Conservation (phyloP, 2,113 vertebrate genomes). For the Percopsis transmontana region DNA sequence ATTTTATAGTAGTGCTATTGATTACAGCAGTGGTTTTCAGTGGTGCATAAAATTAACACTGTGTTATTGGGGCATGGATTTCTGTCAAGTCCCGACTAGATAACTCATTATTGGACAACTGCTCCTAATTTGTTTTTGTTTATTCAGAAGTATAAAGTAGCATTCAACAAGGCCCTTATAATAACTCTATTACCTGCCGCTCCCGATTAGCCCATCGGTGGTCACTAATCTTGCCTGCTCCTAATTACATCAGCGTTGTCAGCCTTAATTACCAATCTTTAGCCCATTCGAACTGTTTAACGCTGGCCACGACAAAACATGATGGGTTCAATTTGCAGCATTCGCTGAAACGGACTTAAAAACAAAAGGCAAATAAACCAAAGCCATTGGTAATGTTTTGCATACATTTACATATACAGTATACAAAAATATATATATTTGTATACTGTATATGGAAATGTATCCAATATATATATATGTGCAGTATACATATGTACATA, state of each 20-base stretch:
- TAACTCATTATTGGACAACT: slow-evolving; percentile 77
- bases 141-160: slow-evolving; percentile 82
- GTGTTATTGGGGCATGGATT: slow-evolving; percentile 81
- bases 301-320: slow-evolving; percentile 67
- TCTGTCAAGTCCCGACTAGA: slow-evolving; percentile 78
- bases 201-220: slow-evolving; percentile 59
- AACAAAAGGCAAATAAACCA: neutral
- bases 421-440: too few relatives aligned
- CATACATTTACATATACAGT: neutral
- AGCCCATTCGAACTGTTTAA: slow-evolving; percentile 75
- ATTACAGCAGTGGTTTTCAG: slow-evolving; percentile 75
- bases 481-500: neutral
- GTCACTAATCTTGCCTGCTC: slow-evolving; percentile 79
- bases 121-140: slow-evolving; percentile 84
- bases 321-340: slow-evolving; percentile 64
- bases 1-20: slow-evolving; percentile 77
- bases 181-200: slow-evolving; percentile 81
- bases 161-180: slow-evolving; percentile 71
- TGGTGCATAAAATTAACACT: slow-evolving; percentile 85
- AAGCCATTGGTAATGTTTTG: neutral
- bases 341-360: slow-evolving; percentile 50
- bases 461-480: neutral
- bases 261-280: slow-evolving; percentile 83
- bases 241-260: slow-evolving; percentile 81
- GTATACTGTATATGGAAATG: too few relatives aligned